Evolutionary conservation across 2,888 invertebrate genomes (phyloP).

Genomic region (Mythimna impura): DNA sequence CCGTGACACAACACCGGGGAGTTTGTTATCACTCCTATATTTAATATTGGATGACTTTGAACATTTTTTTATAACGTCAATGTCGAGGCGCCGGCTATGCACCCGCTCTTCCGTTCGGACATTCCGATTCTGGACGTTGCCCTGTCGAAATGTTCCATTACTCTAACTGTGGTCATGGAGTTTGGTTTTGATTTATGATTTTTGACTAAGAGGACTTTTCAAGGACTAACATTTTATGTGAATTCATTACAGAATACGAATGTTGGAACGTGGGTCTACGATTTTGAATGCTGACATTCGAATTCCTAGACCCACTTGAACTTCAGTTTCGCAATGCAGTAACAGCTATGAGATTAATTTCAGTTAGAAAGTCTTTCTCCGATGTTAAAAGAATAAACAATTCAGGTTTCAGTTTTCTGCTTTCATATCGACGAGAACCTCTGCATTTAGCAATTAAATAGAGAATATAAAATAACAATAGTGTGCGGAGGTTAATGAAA

Average conservation of each 20-base stretch:
- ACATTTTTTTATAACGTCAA: slow-evolving; percentile 73
- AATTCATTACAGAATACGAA: neutral
- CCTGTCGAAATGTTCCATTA: slow-evolving; percentile 48
- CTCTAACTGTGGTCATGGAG: slow-evolving; percentile 29
- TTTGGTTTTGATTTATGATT: slow-evolving; percentile 11
- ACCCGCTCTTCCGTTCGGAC: slow-evolving; percentile 61
- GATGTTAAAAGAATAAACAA: slow-evolving; percentile 43
- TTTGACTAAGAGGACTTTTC: neutral
- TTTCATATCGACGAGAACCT: slow-evolving; percentile 69
- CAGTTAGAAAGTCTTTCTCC: slow-evolving; percentile 29
- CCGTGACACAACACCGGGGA: slow-evolving; percentile 68
- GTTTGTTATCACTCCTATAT: slow-evolving; percentile 73
- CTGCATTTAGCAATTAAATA: slow-evolving; percentile 62
- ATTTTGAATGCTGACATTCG: neutral
- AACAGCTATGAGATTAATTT: slow-evolving; percentile 34
- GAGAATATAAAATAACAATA: slow-evolving; percentile 68
- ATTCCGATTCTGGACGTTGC: slow-evolving; percentile 65
- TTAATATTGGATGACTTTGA: slow-evolving; percentile 78
- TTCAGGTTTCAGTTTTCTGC: slow-evolving; percentile 51
- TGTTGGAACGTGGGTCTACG: neutral
- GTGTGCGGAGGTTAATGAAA: slow-evolving; percentile 71
- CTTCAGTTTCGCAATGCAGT: neutral
- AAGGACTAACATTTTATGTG: neutral
- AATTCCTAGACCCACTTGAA: too few relatives aligned
- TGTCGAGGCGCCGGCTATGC: slow-evolving; percentile 62